Base-by-base conservation (phyloP, 1,140 invertebrate species). In the Spodoptera frugiperda region DNA sequence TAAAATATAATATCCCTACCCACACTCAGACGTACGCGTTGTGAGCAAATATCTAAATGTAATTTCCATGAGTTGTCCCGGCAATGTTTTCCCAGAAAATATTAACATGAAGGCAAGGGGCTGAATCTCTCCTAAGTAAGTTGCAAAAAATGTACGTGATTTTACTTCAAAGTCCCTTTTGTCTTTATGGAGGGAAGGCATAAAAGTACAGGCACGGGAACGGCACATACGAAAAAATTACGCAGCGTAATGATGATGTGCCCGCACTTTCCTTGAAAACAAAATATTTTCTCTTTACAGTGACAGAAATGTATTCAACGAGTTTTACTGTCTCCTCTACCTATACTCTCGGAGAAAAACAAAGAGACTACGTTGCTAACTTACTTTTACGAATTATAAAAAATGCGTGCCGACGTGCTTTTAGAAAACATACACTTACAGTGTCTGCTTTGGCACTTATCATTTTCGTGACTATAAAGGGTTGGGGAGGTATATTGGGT, bases 121-220 rank as follows among this genome's bases (percentile, higher is more conserved):
- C 90, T 91, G 90, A 90, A 91, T 93, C 91, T 92, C 88, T 91
- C 90, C 90, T 93, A 93, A 93, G 92, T 93, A 93, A 93, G 91
- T 93, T 93, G 91, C 90, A 93, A 93, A 92, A 93, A 93, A 93
- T 93, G 89, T 94, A 94, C 92, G 92, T 94, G 92, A 94, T 94
- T 93, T 93, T 92, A 93, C 91, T 93, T 93, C 92, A 93, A 94
- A 94, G 92, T 93, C 88, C 89, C 88, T 94, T 94, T 93, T 94
- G 91, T 94, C 90, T 94, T 93, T 93, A 94, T 93, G 88, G 88
- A 91, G 85, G 90, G 87, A 89, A 89, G 87, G 89, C 90, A 93
- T 92, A 92, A 93, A 93, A 92, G 91, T 92, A 92, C 90, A 89
- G 89, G 84, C 88, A 90, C 85, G 84, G 81, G 90, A 93, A 92